Evolutionary conservation across 2,888 invertebrate genomes (phyloP).

Genomic region (Drosophila suboccidentalis): DNA sequence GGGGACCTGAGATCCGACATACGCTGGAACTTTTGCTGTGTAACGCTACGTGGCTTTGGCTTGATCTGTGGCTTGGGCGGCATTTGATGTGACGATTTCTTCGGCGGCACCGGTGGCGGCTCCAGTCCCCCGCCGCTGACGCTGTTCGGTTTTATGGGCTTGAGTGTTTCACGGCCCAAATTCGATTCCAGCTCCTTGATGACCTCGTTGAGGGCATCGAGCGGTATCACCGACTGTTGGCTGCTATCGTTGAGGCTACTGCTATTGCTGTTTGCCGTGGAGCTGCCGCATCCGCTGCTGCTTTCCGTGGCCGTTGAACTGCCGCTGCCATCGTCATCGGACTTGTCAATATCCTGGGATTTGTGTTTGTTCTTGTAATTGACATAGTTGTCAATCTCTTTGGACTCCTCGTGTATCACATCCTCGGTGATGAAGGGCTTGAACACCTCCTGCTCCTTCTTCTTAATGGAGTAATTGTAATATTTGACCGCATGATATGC

Average conservation of each 20-base stretch:
- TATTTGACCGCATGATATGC: constrained; percentile 96
- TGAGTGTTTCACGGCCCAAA: constrained; percentile 79
- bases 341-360: constrained; percentile 87
- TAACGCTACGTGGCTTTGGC: constrained; percentile 86
- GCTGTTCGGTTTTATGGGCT: constrained; percentile 55
- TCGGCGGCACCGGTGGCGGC: constrained; percentile 85
- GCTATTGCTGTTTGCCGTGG: constrained; percentile 82
- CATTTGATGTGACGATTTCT: constrained; percentile 85
- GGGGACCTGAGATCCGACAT: constrained; percentile 85
- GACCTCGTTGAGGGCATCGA: constrained; percentile 79
- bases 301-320: constrained; percentile 75
- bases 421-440: constrained; percentile 94
- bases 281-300: constrained; percentile 75
- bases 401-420: constrained; percentile 93
- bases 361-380: constrained; percentile 90
- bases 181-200: constrained; percentile 82
- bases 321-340: constrained; percentile 85
- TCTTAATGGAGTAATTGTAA: constrained; percentile 95
- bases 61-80: constrained; percentile 87
- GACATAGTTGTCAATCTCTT: constrained; percentile 92
- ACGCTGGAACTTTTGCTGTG: constrained; percentile 84
- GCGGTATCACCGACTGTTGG: constrained; percentile 72
- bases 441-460: constrained; percentile 90
- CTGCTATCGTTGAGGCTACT: constrained; percentile 82
- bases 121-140: constrained; percentile 26